Conservation (phyloP, 2,888 invertebrate genomes). For the Campoletis raptor region DNA sequence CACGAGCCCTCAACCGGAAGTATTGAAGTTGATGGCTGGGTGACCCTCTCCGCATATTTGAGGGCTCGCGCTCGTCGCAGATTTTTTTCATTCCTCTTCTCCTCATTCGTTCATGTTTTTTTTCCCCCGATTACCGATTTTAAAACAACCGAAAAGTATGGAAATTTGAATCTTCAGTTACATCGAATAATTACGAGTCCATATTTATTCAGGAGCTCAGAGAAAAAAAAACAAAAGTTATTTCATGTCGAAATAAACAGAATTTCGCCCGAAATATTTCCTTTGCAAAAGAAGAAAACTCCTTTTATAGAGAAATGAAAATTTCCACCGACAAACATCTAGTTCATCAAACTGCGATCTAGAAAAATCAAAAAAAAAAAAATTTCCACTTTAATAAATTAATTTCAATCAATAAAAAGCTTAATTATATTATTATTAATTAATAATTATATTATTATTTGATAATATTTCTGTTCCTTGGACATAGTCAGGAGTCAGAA, state of each 20-base stretch:
- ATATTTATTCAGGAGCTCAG: not conserved
- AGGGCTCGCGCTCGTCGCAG: slow-evolving; percentile 2
- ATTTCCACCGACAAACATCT: no score
- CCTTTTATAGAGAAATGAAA: no score
- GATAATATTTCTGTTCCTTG: no score
- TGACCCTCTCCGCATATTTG: slow-evolving; percentile 25
- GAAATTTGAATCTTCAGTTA: not conserved
- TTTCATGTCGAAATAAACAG: not conserved
- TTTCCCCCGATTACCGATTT: not conserved
- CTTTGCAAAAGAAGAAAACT: not conserved
- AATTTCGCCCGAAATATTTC: not conserved
- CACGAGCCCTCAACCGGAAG: slow-evolving; percentile 43
- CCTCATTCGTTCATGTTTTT: not conserved
- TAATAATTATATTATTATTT: no score
- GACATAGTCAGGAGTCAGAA: no score
- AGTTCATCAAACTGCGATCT: no score
- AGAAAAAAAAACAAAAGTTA: no score
- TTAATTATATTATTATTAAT: no score
- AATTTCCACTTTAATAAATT: no score
- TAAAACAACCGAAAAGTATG: not conserved
- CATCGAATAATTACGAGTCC: not conserved
- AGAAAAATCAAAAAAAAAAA: no score
- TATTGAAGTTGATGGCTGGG: slow-evolving; percentile 38
- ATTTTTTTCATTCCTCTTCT: slow-evolving; percentile 12
- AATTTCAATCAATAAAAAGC: no score